These are phyloP conservation scores for Apodemia duryi DNA, from an alignment of 2,888 invertebrate species.

Conservation along the genomic window DNA sequence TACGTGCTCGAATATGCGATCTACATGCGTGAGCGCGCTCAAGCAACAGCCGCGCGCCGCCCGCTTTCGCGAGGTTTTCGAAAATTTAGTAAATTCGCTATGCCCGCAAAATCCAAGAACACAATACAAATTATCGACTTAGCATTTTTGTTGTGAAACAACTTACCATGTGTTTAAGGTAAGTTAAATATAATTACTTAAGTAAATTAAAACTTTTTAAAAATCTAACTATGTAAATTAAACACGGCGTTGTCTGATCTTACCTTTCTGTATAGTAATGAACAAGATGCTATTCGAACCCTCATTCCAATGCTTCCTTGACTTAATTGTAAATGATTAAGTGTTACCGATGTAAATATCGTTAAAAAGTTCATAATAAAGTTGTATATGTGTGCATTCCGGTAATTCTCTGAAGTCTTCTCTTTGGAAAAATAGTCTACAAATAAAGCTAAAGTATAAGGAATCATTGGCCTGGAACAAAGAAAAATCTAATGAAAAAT, in stretches of 20 bases:
- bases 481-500: constrained; percentile 26
- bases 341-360: constrained; percentile 78
- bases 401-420: constrained; percentile 61
- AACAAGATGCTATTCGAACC: constrained; percentile 87
- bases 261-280: constrained; percentile 91
- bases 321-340: constrained; percentile 81
- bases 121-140: too few species aligned
- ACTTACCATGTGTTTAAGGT: too few species aligned
- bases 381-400: constrained; percentile 83
- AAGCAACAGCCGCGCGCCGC: too few species aligned
- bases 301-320: constrained; percentile 86
- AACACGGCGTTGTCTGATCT: constrained; percentile 18
- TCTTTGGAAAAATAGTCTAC: constrained; percentile 81
- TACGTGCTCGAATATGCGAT: too few species aligned
- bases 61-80: too few species aligned
- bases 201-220: too few species aligned
- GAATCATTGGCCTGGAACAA: constrained; percentile 81
- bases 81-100: too few species aligned
- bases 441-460: constrained; percentile 80
- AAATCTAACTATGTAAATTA: too few species aligned
- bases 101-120: too few species aligned
- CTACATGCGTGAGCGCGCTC: too few species aligned
- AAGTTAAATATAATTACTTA: too few species aligned
- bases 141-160: too few species aligned
- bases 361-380: constrained; percentile 80